Percentiles rank a stretch among this genome's conserved stretches.
phyloP scores from a whole-genome alignment of 2,797 vertebrate species.

The Pempheris klunzingeri region DNA sequence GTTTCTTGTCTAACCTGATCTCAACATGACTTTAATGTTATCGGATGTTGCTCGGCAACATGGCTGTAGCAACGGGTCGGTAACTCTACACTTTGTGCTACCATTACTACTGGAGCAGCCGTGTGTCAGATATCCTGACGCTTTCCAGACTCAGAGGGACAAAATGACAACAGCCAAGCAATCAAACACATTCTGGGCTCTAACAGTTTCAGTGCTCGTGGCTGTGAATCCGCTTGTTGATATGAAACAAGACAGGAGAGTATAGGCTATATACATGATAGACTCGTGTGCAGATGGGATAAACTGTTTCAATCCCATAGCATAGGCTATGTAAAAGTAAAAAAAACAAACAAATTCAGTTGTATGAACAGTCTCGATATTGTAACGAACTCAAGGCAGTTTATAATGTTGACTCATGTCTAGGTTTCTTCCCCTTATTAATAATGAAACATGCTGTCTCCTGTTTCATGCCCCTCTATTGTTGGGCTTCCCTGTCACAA shows the following conservation, averaged over 20 bases:
- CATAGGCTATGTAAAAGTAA: too few relatives aligned
- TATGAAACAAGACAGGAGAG: too few relatives aligned
- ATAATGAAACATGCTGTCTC: conserved; percentile 69
- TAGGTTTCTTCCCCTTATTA: conserved; percentile 58
- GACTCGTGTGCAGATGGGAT: neutral
- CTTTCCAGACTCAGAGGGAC: conserved; percentile 11
- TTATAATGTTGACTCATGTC: conserved; percentile 37
- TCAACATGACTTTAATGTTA: conserved; percentile 52
- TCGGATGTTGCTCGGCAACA: conserved; percentile 73
- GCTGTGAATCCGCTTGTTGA: neutral
- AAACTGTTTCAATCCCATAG: too few relatives aligned
- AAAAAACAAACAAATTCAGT: neutral
- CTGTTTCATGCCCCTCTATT: conserved; percentile 64
- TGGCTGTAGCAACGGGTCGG: conserved; percentile 75
- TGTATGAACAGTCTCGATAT: neutral
- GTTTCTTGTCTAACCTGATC: conserved; percentile 57
- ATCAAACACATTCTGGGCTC: neutral
- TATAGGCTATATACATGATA: too few relatives aligned
- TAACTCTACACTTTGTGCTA: conserved; percentile 77
- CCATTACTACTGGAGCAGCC: conserved; percentile 67
- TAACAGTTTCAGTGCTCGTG: neutral
- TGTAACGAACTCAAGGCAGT: neutral
- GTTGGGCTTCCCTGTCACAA: conserved; percentile 38
- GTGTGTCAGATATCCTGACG: conserved; percentile 84
- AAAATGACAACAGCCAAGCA: conserved; percentile 13